phyloP scores from a whole-genome alignment of 2,797 vertebrate species.

The Hypotaenidia okinawae region DNA sequence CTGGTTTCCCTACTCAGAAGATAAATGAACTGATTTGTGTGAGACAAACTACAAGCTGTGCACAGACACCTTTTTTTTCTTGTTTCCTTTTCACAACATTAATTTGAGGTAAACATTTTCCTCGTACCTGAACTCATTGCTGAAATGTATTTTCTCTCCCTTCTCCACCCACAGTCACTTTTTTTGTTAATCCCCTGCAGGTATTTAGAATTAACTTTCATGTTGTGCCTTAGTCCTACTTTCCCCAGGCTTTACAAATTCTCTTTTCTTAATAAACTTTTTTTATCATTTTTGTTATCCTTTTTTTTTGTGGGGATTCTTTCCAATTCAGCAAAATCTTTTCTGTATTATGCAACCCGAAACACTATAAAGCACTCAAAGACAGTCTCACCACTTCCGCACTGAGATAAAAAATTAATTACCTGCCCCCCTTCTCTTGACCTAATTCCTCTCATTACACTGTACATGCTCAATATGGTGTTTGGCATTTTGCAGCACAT shows the following conservation, averaged over 20 bases:
- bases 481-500: constrained; percentile 10
- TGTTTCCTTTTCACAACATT: neutral
- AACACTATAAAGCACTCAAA: constrained; percentile 11
- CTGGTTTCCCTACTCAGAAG: neutral
- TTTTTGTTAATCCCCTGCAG: constrained; percentile 62
- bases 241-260: constrained; percentile 54
- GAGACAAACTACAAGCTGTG: neutral
- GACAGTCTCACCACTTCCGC: constrained; percentile 13
- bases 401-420: constrained; percentile 66
- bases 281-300: constrained; percentile 47
- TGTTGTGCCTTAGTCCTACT: constrained; percentile 42
- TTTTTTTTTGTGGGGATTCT: constrained; percentile 20
- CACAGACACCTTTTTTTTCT: neutral
- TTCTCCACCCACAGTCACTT: neutral
- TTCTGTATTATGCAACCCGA: constrained; percentile 21
- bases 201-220: constrained; percentile 69
- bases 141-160: constrained; percentile 44
- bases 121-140: constrained; percentile 32
- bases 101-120: constrained; percentile 59
- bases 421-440: constrained; percentile 49
- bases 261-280: constrained; percentile 35
- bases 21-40: neutral
- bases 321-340: constrained; percentile 55
- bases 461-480: constrained; percentile 7
- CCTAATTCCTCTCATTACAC: constrained; percentile 56